phyloP scores from a whole-genome alignment of 1,140 invertebrate species.

The Drosophila suzukii region DNA sequence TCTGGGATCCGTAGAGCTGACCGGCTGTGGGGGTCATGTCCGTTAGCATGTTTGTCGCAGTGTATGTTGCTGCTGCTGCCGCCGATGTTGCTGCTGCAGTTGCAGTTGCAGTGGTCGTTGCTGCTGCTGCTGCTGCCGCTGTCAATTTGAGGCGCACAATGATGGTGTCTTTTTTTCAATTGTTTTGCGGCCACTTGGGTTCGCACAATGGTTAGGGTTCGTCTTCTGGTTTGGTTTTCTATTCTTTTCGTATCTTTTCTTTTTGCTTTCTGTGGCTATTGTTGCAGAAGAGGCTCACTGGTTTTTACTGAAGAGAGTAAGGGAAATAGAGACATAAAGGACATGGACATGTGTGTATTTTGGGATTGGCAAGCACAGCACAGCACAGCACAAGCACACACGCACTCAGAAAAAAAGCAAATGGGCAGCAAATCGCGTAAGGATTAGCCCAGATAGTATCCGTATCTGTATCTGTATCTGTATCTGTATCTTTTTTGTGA shows the following conservation, averaged over 20 bases:
- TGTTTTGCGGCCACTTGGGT: constrained; percentile 7
- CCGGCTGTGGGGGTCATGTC: constrained; percentile 86
- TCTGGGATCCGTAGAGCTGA: constrained; percentile 86
- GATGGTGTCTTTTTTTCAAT: constrained; percentile 46
- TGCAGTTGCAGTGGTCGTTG: constrained; percentile 27
- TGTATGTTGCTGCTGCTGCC: constrained; percentile 35
- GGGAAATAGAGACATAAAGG: constrained; percentile 28
- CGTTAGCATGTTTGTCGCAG: constrained; percentile 85
- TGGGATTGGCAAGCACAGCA: constrained; percentile 25
- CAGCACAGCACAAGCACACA: constrained; percentile 40
- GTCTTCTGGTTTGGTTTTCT: constrained; percentile 3
- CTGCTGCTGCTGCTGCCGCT: constrained; percentile 40
- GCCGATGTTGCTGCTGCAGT: constrained; percentile 16
- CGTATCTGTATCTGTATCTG: constrained; percentile 12
- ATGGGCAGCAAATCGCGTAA: constrained; percentile 51
- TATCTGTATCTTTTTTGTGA: constrained; percentile 8
- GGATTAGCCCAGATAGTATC: constrained; percentile 33
- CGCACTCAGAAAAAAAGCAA: constrained; percentile 55
- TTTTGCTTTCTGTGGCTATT: constrained; percentile 22
- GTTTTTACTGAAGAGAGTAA: constrained; percentile 5
- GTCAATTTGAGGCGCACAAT: constrained; percentile 69
- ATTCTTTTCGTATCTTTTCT: background rate
- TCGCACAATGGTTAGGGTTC: constrained; percentile 2
- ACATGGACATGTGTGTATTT: constrained; percentile 19
- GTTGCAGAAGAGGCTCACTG: constrained; percentile 45